A percentile compares a stretch with the other conserved stretches of the same genome.
These are phyloP conservation scores for Hermaeophaga mercurialis DNA, from an alignment of 2,888 invertebrate species.

Conservation along the genomic window DNA sequence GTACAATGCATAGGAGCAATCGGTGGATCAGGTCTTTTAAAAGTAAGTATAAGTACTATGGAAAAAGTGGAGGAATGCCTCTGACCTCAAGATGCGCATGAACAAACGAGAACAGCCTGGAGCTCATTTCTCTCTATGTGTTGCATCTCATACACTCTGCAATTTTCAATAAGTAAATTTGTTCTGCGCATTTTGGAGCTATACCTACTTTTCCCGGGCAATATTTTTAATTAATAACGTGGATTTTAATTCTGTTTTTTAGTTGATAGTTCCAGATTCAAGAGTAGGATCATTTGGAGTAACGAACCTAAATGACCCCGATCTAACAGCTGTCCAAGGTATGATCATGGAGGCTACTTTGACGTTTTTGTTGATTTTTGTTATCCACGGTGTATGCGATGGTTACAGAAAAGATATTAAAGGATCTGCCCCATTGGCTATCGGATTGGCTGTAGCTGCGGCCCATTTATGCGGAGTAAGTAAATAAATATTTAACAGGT, in stretches of 20 bases:
- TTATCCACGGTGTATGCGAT: slow-evolving; percentile 69
- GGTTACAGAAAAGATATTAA: slow-evolving; percentile 64
- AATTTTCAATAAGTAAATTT: no score
- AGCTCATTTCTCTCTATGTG: no score
- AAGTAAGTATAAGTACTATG: slow-evolving; percentile 54
- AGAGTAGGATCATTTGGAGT: slow-evolving; percentile 59
- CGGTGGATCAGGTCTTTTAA: slow-evolving; percentile 63
- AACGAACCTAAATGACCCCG: slow-evolving; percentile 57
- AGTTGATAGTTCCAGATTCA: slow-evolving; percentile 60
- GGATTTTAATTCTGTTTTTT: slow-evolving; percentile 21
- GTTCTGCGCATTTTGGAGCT: no score
- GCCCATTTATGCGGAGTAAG: slow-evolving; percentile 75
- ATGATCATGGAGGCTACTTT: slow-evolving; percentile 83
- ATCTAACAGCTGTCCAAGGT: slow-evolving; percentile 72
- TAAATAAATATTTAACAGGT: no score
- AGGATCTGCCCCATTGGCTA: slow-evolving; percentile 69
- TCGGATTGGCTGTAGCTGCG: slow-evolving; percentile 68
- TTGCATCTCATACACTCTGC: no score
- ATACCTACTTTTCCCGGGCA: no score
- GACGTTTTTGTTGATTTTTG: slow-evolving; percentile 71
- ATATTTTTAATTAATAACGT: no score
- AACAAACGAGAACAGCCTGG: no score
- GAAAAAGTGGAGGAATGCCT: no score
- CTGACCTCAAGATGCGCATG: no score
- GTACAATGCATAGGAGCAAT: slow-evolving; percentile 71